Evolutionary conservation across 2,797 vertebrate species (phyloP).

Genomic region (Coendou prehensilis): DNA sequence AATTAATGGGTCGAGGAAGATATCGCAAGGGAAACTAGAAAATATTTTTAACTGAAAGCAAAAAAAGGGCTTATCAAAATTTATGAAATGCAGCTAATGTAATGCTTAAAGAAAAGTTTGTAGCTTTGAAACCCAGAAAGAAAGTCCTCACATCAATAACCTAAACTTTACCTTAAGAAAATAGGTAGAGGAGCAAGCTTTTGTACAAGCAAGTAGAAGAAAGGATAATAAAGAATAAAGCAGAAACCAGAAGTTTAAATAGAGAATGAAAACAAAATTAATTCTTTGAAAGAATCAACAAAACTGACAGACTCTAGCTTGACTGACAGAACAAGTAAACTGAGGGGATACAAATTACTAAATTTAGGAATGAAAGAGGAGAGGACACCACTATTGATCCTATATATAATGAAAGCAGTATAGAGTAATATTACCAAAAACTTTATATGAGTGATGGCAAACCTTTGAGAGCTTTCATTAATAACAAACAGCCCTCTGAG

Average conservation of each 20-base stretch:
- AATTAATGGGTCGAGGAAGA: slow-evolving; percentile 20
- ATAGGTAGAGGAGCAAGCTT: background rate
- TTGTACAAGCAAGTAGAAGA: background rate
- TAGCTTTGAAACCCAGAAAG: background rate
- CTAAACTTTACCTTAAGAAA: slow-evolving; percentile 34
- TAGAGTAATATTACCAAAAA: background rate
- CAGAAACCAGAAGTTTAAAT: background rate
- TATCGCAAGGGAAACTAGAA: slow-evolving; percentile 56
- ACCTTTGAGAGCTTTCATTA: background rate
- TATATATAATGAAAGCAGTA: background rate
- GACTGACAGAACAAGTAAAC: background rate
- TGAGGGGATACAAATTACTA: background rate
- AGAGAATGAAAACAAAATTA: background rate
- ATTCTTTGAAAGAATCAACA: background rate
- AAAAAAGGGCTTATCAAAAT: slow-evolving; percentile 28
- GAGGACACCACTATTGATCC: background rate
- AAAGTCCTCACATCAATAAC: background rate
- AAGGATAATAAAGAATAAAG: background rate
- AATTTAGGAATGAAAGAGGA: background rate
- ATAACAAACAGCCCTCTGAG: background rate
- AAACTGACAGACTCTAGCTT: background rate
- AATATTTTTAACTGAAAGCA: slow-evolving; percentile 57
- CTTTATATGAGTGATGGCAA: background rate
- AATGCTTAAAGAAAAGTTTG: slow-evolving; percentile 26
- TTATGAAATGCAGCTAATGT: background rate